Percentiles rank a stretch among this genome's conserved stretches.
These are phyloP conservation scores for Hybognathus amarus DNA, from an alignment of 2,797 vertebrate species.

Conservation along the genomic window DNA sequence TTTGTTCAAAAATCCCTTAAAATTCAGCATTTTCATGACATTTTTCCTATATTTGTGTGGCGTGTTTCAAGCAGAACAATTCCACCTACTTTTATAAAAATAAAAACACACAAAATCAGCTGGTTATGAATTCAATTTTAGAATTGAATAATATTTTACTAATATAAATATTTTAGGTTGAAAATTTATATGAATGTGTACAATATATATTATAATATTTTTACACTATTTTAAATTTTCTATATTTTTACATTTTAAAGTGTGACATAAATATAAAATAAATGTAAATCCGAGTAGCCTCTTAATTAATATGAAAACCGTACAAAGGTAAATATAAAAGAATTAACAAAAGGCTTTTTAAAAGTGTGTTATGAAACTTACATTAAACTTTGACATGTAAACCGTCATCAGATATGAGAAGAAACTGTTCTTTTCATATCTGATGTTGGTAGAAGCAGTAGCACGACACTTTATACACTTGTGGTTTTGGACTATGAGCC, in stretches of 20 bases:
- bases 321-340: neutral
- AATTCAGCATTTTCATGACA: neutral
- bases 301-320: neutral
- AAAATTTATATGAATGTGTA: too few species aligned
- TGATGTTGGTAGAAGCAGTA: neutral
- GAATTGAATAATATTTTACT: neutral
- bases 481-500: slow-evolving; percentile 18
- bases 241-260: neutral
- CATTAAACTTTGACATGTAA: too few species aligned
- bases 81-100: neutral
- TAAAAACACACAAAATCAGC: neutral
- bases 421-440: neutral
- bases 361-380: neutral
- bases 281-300: neutral
- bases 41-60: neutral
- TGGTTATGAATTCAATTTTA: neutral
- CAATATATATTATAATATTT: neutral
- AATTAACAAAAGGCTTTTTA: neutral
- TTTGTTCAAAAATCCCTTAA: neutral
- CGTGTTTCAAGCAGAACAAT: neutral
- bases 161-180: neutral
- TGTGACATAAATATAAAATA: neutral
- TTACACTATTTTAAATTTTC: neutral
- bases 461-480: neutral
- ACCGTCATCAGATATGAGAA: too few species aligned